Evolutionary conservation across 2,797 vertebrate genomes (phyloP).

Genomic region (Tragelaphus oryx): DNA sequence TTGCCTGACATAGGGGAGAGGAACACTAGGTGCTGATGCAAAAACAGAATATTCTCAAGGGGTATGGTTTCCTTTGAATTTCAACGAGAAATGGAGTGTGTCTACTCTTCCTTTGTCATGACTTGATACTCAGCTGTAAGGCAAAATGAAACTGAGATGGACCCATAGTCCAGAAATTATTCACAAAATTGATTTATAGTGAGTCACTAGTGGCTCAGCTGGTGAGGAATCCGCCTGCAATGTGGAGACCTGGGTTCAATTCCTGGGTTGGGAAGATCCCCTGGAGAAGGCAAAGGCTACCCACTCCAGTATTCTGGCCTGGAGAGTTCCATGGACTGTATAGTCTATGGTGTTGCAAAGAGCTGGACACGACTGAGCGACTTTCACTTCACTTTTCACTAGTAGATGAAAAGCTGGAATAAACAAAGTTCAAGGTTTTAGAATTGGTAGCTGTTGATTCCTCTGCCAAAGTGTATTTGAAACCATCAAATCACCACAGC

Average conservation of each 20-base stretch:
- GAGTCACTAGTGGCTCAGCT: not conserved
- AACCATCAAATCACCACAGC: not conserved
- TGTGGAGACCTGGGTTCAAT: not conserved
- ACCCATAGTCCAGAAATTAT: not conserved
- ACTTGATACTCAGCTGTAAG: not conserved
- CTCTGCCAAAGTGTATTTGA: not conserved
- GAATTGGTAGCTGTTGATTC: not conserved
- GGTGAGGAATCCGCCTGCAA: not conserved
- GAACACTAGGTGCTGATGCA: not conserved
- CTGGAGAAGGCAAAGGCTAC: not conserved
- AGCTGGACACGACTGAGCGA: not conserved
- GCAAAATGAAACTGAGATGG: not conserved
- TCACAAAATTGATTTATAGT: not conserved
- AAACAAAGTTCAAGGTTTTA: not conserved
- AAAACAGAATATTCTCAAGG: not conserved
- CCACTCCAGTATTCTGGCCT: not conserved
- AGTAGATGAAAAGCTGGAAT: not conserved
- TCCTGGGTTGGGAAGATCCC: not conserved
- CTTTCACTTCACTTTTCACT: not conserved
- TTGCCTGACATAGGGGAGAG: not conserved
- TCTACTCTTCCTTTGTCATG: not conserved
- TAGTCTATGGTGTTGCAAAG: not conserved
- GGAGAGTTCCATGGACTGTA: not conserved
- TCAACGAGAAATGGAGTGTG: not conserved
- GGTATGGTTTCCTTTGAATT: not conserved